These are phyloP conservation scores for Schizothorax lantsangensis DNA, from an alignment of 2,797 vertebrate genomes.

Conservation along the genomic window DNA sequence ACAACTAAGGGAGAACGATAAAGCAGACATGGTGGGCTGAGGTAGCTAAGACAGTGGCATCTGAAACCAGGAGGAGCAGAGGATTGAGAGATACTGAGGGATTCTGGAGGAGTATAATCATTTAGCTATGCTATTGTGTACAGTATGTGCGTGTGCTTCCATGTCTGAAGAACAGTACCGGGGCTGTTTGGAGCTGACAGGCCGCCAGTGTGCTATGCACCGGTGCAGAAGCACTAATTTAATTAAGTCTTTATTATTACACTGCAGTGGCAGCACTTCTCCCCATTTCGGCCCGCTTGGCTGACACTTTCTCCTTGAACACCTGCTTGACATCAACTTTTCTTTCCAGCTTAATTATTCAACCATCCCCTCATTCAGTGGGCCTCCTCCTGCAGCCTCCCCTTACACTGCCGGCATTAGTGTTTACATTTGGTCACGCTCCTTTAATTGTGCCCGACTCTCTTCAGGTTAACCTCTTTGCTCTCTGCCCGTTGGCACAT, in stretches of 20 bases:
- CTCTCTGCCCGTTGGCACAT: constrained; percentile 36
- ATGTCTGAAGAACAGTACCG: constrained; percentile 43
- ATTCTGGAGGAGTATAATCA: not conserved
- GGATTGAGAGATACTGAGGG: not conserved
- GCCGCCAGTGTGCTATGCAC: constrained; percentile 67
- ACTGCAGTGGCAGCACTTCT: constrained; percentile 84
- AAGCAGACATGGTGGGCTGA: constrained; percentile 15
- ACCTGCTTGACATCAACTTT: constrained; percentile 86
- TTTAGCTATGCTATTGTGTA: constrained; percentile 22
- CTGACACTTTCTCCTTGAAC: constrained; percentile 88
- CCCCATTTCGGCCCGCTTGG: constrained; percentile 73
- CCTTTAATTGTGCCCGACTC: constrained; percentile 57
- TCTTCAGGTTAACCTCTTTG: constrained; percentile 57
- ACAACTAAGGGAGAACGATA: not conserved
- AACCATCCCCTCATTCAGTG: constrained; percentile 77
- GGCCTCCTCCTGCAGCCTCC: constrained; percentile 65
- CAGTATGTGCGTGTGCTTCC: constrained; percentile 32
- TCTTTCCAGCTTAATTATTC: constrained; percentile 80
- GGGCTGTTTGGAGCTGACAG: constrained; percentile 55
- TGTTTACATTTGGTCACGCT: constrained; percentile 26
- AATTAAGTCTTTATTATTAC: constrained; percentile 87
- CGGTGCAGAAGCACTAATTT: constrained; percentile 83
- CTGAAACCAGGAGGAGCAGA: not conserved
- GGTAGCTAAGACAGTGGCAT: constrained; percentile 45
- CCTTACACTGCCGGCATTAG: constrained; percentile 66